Evolutionary conservation across 2,113 vertebrate genomes (phyloP).

Genomic region (Nyctibius bracteatus): DNA sequence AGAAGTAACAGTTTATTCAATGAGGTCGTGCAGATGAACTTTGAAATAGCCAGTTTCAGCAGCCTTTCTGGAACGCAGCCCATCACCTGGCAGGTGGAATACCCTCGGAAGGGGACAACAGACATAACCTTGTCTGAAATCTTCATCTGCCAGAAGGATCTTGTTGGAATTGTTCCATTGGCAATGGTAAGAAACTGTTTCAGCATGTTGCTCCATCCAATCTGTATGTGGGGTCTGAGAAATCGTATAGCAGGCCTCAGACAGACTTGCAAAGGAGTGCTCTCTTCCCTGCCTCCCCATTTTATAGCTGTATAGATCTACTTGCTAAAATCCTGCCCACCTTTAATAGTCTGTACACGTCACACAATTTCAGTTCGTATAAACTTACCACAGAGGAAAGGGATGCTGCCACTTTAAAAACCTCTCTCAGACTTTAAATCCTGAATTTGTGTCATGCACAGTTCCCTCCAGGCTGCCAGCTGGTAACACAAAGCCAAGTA

Average conservation of each 20-base stretch:
- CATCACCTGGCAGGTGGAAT: constrained; percentile 94
- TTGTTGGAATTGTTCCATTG: constrained; percentile 87
- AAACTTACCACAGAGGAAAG: background rate
- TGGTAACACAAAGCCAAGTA: background rate
- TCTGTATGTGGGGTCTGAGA: background rate
- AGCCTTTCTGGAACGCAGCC: constrained; percentile 85
- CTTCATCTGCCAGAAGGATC: constrained; percentile 88
- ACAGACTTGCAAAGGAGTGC: background rate
- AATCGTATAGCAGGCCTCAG: fast-evolving
- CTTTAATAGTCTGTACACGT: background rate
- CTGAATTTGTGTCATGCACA: background rate
- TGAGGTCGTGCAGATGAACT: constrained; percentile 88
- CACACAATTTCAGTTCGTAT: background rate
- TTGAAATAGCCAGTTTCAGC: constrained; percentile 87
- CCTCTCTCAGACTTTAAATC: background rate
- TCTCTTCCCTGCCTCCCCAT: background rate
- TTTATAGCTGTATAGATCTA: background rate
- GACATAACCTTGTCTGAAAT: constrained; percentile 85
- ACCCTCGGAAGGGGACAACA: constrained; percentile 76
- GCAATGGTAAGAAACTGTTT: constrained; percentile 84
- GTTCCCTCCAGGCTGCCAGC: background rate
- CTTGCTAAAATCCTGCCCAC: background rate
- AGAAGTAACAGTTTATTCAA: constrained; percentile 81
- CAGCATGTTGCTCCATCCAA: background rate
- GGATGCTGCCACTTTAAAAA: background rate